Percentiles rank a stretch among this genome's conserved stretches.
phyloP scores from a whole-genome alignment of 2,797 vertebrate genomes.

The Valencia hispanica region DNA sequence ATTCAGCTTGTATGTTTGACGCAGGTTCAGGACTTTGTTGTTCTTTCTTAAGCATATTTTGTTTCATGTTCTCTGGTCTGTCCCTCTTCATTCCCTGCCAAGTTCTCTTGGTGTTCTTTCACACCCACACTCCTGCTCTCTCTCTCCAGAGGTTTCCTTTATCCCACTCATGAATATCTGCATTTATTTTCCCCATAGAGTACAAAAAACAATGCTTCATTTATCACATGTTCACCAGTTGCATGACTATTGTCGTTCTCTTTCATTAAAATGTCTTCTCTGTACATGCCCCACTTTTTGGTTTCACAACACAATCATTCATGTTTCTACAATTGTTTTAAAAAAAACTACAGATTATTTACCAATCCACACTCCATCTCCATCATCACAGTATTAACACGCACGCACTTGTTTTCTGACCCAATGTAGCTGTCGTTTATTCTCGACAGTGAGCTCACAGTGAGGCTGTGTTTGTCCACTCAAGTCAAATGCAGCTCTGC shows the following conservation, averaged over 20 bases:
- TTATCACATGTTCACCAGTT: constrained; percentile 34
- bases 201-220: constrained; percentile 57
- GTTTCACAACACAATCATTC: constrained; percentile 11
- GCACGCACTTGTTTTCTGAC: constrained; percentile 20
- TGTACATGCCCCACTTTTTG: constrained; percentile 1
- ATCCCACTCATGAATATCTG: constrained; percentile 60
- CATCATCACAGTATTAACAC: neutral
- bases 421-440: constrained; percentile 30
- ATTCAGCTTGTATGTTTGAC: constrained; percentile 47
- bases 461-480: constrained; percentile 70
- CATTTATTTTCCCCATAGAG: constrained; percentile 49
- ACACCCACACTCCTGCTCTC: constrained; percentile 29
- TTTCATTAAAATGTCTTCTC: constrained; percentile 17
- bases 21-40: constrained; percentile 18
- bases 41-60: constrained; percentile 23
- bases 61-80: constrained; percentile 36
- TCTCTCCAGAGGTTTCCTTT: constrained; percentile 41
- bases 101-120: constrained; percentile 45
- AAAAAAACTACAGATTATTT: constrained; percentile 18
- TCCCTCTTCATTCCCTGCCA: constrained; percentile 19
- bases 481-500: constrained; percentile 67
- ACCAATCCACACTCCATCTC: constrained; percentile 11
- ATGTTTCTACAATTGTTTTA: neutral
- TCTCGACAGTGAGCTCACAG: constrained; percentile 66
- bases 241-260: constrained; percentile 46